Base-by-base conservation (phyloP, 2,797 vertebrate genomes). In the Geotria australis region DNA sequence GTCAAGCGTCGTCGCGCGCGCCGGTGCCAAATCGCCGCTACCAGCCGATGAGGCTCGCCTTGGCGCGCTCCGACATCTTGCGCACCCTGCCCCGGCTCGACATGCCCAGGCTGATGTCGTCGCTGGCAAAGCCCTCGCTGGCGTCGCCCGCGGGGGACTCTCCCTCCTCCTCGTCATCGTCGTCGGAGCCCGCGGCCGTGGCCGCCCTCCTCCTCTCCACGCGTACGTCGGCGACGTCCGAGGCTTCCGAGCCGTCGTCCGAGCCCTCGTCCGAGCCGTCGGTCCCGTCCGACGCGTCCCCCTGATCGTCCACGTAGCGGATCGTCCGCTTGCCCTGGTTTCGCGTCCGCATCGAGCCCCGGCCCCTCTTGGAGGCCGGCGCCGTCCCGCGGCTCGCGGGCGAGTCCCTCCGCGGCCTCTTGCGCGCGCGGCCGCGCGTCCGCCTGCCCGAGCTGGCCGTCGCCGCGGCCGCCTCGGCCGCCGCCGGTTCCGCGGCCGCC, bases 31-130 rank as follows among this genome's bases (percentile, higher is more conserved):
- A 24, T 38, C 24, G 24, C 24, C 24, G 24, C 24, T 24, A 55
- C 91, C 91, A 98, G 68, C 89, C 89, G 85, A 98, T 98, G 55
- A 98, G 81, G 73, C 91, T 98, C 72, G 94, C 85, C 62, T 85
- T 79, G 66, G 91, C 91, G 69, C 86, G 88, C 71, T 98, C 91
- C 8, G 91, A 96, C 91, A 98, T 98, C 64, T 85, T 85, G 46
- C 91, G 78, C 59, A 98, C 79, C 69, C 91, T 77, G 68, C 91
- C 91, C 58, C 86, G 95, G 64, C 91, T 79, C 60, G 91, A 98
- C 71, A 70, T 79, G 63, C 91, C 89, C 66, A 98, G 77, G 73
- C 93, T 96, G 64, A 98, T 75, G 46, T 83, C 85, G 77, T 96
- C 89, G 15, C 81, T 77, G 58, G 76, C 72, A 11, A 79, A 77